phyloP scores from a whole-genome alignment of 2,888 invertebrate species.

The Pandemis corylana region DNA sequence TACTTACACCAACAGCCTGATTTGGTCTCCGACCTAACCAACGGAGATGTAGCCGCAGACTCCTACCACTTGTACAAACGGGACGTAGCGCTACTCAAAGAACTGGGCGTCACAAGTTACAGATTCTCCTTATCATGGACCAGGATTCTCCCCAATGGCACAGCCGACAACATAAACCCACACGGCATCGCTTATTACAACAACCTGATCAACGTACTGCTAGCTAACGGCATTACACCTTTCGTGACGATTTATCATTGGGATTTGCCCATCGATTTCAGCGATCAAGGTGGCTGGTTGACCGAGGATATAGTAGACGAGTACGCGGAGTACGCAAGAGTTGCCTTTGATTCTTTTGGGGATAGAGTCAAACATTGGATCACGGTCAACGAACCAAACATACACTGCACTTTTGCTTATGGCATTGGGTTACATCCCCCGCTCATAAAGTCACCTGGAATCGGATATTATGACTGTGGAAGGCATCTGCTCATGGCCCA shows the following conservation, averaged over 20 bases:
- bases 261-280: constrained; percentile 77
- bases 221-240: constrained; percentile 76
- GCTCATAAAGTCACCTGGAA: constrained; percentile 60
- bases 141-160: constrained; percentile 47
- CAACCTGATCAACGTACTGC: constrained; percentile 71
- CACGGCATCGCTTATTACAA: constrained; percentile 70
- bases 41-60: constrained; percentile 85
- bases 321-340: constrained; percentile 65
- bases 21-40: constrained; percentile 55
- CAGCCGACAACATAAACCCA: constrained; percentile 42
- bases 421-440: constrained; percentile 57
- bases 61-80: constrained; percentile 84
- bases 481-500: constrained; percentile 87
- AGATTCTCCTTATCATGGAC: constrained; percentile 84
- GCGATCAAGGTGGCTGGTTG: constrained; percentile 55
- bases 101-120: constrained; percentile 67
- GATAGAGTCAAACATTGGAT: constrained; percentile 86
- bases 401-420: constrained; percentile 62
- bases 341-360: constrained; percentile 78
- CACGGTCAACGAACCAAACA: constrained; percentile 87
- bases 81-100: constrained; percentile 59
- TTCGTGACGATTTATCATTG: constrained; percentile 83
- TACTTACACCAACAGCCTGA: constrained; percentile 52
- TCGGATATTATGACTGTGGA: constrained; percentile 83
- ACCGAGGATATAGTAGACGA: constrained; percentile 58